phyloP scores from a whole-genome alignment of 2,797 vertebrate genomes.

The Gorsachius magnificus region DNA sequence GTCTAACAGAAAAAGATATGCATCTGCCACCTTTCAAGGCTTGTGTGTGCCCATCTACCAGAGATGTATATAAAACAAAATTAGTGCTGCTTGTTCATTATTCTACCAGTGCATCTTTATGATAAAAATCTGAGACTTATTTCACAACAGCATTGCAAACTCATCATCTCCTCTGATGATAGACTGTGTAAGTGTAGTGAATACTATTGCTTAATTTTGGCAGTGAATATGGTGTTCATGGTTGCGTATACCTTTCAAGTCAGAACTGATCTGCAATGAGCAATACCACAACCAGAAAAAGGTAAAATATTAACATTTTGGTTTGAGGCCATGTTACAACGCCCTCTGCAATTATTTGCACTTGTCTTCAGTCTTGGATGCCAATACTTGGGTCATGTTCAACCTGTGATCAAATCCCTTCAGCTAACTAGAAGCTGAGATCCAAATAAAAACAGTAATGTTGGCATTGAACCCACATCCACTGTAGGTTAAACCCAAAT shows the following conservation, averaged over 20 bases:
- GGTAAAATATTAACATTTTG: neutral
- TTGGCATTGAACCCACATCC: neutral
- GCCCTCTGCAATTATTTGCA: neutral
- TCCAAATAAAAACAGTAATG: neutral
- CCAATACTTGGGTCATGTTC: neutral
- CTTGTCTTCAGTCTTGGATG: neutral
- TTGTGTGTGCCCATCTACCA: neutral
- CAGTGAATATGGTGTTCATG: neutral
- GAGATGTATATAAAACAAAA: neutral
- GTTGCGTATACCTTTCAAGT: neutral
- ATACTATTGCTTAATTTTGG: slow-evolving; percentile 5
- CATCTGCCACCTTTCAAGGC: neutral
- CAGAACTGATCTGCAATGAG: neutral
- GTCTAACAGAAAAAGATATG: neutral
- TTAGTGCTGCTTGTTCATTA: neutral
- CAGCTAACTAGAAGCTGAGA: neutral
- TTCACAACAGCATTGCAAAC: neutral
- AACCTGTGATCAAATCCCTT: neutral
- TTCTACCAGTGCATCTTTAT: neutral
- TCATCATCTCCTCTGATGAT: neutral
- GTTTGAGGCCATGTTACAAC: neutral
- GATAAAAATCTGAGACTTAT: neutral
- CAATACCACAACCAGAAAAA: neutral
- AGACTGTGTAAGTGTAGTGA: neutral
- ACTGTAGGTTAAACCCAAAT: neutral